Conservation (phyloP, 2,888 invertebrate genomes). For the Ophion ellenae region DNA sequence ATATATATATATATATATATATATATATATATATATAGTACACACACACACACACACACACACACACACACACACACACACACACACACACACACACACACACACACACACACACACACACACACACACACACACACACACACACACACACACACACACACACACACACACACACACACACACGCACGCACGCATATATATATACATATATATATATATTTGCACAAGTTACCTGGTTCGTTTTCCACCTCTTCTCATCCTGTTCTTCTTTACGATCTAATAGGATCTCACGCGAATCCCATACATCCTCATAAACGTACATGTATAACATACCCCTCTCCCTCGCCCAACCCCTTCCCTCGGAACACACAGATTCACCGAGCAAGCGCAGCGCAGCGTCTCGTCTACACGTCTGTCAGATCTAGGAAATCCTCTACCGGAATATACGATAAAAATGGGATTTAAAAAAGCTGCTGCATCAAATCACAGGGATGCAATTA, state of each 20-base stretch:
- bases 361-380: conserved; percentile 29
- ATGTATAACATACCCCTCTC: not conserved
- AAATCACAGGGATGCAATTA: conserved; percentile 60
- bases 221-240: conserved; percentile 15
- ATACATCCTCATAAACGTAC: conserved; percentile 31
- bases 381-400: conserved; percentile 16
- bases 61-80: not conserved
- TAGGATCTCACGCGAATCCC: conserved; percentile 57
- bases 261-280: conserved; percentile 53
- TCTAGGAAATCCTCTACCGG: conserved; percentile 53
- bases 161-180: not conserved
- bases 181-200: too few relatives aligned
- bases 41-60: not conserved
- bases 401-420: conserved; percentile 50
- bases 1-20: not conserved
- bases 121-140: not conserved
- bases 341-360: not conserved
- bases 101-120: not conserved
- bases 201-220: too few relatives aligned
- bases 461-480: conserved; percentile 58
- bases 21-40: too few relatives aligned
- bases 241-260: conserved; percentile 49
- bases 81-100: not conserved
- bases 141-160: not conserved
- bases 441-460: conserved; percentile 39